Conservation (phyloP, 1,140 invertebrate genomes). For the Leptestheria dahalacensis region DNA sequence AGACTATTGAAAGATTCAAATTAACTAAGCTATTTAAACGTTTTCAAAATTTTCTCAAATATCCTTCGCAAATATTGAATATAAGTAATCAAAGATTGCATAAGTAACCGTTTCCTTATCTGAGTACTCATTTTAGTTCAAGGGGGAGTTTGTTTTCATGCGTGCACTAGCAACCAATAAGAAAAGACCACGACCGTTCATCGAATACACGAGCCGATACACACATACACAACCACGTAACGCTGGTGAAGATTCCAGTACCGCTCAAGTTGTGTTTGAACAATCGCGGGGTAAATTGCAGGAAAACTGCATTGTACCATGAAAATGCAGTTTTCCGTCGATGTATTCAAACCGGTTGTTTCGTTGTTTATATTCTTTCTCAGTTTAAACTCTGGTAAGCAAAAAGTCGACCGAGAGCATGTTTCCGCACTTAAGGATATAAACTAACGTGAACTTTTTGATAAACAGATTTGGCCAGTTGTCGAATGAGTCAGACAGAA, state of each 20-base stretch:
- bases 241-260: not conserved
- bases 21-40: too few relatives aligned
- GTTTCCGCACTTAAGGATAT: not conserved
- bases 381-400: not conserved
- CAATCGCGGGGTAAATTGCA: not conserved
- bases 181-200: not conserved
- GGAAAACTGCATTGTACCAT: too few relatives aligned
- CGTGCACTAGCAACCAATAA: not conserved
- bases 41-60: too few relatives aligned
- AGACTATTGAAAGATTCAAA: too few relatives aligned
- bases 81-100: too few relatives aligned
- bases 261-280: not conserved
- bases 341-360: not conserved
- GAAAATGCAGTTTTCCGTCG: not conserved
- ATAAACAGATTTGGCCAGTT: not conserved
- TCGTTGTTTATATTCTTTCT: not conserved
- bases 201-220: not conserved
- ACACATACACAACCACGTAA: not conserved
- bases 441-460: not conserved
- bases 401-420: not conserved
- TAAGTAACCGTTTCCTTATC: not conserved
- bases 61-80: too few relatives aligned
- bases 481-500: slow-evolving; percentile 36
- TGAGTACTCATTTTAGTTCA: not conserved
- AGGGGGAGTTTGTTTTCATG: not conserved